Evolutionary conservation across 1,140 invertebrate species (phyloP), one percentile per base, ranked within the genome.

Genomic region (Drosophila fuyamai): DNA sequence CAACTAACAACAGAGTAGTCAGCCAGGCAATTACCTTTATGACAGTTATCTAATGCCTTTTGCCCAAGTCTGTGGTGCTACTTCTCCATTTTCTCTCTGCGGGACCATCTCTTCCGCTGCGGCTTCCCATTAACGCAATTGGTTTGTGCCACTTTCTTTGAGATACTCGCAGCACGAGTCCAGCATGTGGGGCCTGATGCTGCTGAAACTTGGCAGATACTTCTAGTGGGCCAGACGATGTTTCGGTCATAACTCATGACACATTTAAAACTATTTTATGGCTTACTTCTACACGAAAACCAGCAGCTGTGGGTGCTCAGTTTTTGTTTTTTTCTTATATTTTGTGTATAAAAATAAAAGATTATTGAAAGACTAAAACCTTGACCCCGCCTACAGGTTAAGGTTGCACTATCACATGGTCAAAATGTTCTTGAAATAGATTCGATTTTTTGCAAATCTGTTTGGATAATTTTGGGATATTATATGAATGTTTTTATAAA

Each of bases 111-210:
- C 72, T 79, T 85, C 78, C 59, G 48, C 51, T 59, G 59, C 65
- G 60, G 16, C 46, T 51, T 16, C 53, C 81, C 76, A 83, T 83
- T 84, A 83, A 74, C 72, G 81, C 81, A 84, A 84, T 84, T 84
- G 81, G 58, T 81, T 85, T 85, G 81, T 74, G 67, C 78, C 73
- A 84, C 77, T 81, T 81, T 81, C 77, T 70, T 65, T 38, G 38
- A 59, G 38, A 55, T 60, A 57, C 47, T 48, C 16, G 41, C 58
- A 63, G 59, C 63, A 67, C 46, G 46, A 51, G 46, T 68, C 60
- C 65, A 68, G 63, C 63, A 67, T 67, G 63, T 63, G 63, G 63
- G 63, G 61, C 61, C 74, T 53, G 40, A 48, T 43, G 51, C 38
- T 63, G 57, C 38, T 59, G 29, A 51, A 66, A 53, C 46, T 50